phyloP scores from a whole-genome alignment of 2,888 invertebrate species.

The Ramazzottius varieornatus region DNA sequence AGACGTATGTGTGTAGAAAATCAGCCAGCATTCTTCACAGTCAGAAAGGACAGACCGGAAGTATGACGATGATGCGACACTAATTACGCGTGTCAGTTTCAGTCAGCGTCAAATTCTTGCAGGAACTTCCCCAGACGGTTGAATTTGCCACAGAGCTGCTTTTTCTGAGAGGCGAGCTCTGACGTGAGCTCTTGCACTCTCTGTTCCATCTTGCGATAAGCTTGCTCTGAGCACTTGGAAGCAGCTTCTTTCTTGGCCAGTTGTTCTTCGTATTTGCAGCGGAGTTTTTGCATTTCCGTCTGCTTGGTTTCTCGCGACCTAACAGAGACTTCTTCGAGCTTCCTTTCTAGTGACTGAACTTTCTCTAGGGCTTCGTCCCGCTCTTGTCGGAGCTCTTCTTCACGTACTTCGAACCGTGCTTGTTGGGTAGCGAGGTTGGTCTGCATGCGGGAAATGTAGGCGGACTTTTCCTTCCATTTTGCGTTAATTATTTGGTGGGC shows the following conservation, averaged over 20 bases:
- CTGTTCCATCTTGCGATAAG: neutral
- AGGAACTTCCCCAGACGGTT: neutral
- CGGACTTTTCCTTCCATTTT: neutral
- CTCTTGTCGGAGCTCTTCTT: neutral
- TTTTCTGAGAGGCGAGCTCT: neutral
- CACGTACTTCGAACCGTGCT: neutral
- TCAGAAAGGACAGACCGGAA: too few relatives aligned
- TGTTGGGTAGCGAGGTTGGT: neutral
- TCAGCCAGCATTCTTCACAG: neutral
- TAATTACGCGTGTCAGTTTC: too few relatives aligned
- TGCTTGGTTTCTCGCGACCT: neutral
- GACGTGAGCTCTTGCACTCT: neutral
- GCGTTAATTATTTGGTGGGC: neutral
- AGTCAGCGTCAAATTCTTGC: neutral
- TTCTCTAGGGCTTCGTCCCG: neutral
- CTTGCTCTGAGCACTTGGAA: neutral
- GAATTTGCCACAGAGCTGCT: neutral
- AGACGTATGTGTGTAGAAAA: too few relatives aligned
- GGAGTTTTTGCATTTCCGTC: neutral
- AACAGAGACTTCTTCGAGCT: neutral
- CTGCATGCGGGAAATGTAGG: neutral
- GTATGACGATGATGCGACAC: too few relatives aligned
- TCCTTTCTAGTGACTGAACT: neutral
- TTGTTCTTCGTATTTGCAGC: neutral
- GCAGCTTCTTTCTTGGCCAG: neutral